These are phyloP conservation scores for Agonopterix heracliana DNA, from an alignment of 2,888 invertebrate species.

Conservation along the genomic window DNA sequence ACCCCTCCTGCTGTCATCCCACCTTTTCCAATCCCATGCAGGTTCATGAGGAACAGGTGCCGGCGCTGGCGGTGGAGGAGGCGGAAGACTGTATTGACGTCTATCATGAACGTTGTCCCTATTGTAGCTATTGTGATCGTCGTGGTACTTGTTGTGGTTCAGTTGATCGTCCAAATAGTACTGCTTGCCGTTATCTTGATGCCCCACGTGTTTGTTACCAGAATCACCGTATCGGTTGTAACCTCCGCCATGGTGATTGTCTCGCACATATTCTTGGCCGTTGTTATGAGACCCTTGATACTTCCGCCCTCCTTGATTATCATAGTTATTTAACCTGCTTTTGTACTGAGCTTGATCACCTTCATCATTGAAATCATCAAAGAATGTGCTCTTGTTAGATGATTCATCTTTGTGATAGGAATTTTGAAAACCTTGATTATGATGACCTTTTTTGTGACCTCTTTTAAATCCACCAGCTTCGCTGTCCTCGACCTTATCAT, in stretches of 20 bases:
- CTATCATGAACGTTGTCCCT: slow-evolving; percentile 53
- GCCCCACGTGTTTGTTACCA: slow-evolving; percentile 53
- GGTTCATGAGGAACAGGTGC: slow-evolving; percentile 29
- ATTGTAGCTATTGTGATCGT: slow-evolving; percentile 53
- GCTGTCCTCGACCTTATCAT: slow-evolving; percentile 64
- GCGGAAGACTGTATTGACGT: slow-evolving; percentile 44
- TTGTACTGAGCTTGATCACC: slow-evolving; percentile 64
- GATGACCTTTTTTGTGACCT: slow-evolving; percentile 81
- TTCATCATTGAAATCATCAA: slow-evolving; percentile 77
- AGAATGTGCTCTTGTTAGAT: slow-evolving; percentile 81
- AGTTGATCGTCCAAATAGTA: slow-evolving; percentile 62
- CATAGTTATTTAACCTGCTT: slow-evolving; percentile 53
- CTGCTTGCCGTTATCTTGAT: slow-evolving; percentile 63
- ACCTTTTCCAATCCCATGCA: slow-evolving; percentile 52
- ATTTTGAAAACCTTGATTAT: slow-evolving; percentile 81
- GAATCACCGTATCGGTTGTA: slow-evolving; percentile 58
- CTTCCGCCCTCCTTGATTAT: slow-evolving; percentile 56
- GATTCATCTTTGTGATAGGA: slow-evolving; percentile 83
- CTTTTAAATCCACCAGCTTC: slow-evolving; percentile 57
- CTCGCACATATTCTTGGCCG: slow-evolving; percentile 52
- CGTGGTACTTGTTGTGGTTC: slow-evolving; percentile 57
- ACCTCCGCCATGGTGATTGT: slow-evolving; percentile 56
- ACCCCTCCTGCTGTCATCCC: slow-evolving; percentile 41
- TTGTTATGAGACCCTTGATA: slow-evolving; percentile 65
- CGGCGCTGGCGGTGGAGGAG: slow-evolving; percentile 15